Evolutionary conservation across 2,797 vertebrate species (phyloP), one percentile per base, ranked within the genome.

Genomic region (Alca torda): DNA sequence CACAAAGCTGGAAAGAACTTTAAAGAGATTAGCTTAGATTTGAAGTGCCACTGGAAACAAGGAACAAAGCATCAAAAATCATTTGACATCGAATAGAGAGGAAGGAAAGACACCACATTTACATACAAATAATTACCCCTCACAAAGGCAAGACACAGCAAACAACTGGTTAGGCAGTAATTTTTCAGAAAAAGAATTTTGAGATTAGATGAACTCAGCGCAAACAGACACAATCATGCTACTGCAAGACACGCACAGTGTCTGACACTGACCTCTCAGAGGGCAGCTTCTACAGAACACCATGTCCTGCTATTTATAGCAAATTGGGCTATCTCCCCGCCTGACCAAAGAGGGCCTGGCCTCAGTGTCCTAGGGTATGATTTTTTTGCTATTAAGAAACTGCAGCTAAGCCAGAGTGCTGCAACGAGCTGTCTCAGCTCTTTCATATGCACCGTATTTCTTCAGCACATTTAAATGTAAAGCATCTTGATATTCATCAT

Each of bases 311-410:
- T 50, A 16, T 37, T 54, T 16, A 30, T 0, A 79, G 21, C 9
- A 30, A 84, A 50, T 1, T 33, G 26, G 54, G 59, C 69, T 25
- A 79, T 12, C 31, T 48, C 57, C 51, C 25, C 1, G 1, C 24
- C 48, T 28, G n/a, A 87, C 10, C 13, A 5, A 3, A 37, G 33
- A 48, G 17, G 11, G 24, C 16, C 37, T 6, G 13, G 41, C 33
- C 54, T 57, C 30, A 30, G 30, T 1, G 4, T 46, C 37, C n/a
- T 9, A 9, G 45, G 7, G 11, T 16, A 18, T 1, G 2, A 33
- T 5, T 28, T 57, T 37, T 46, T n/a, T 70, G 39, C 46, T 57
- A 37, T 37, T 37, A 53, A 54, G 28, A 72, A 70, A 43, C 33
- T 21, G 17, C n/a, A 77, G 28, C 33, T 74, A 56, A 65, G 35